Conservation (phyloP, 37 sponge, comb jelly and placozoan species). For the Mnemiopsis leidyi region DNA sequence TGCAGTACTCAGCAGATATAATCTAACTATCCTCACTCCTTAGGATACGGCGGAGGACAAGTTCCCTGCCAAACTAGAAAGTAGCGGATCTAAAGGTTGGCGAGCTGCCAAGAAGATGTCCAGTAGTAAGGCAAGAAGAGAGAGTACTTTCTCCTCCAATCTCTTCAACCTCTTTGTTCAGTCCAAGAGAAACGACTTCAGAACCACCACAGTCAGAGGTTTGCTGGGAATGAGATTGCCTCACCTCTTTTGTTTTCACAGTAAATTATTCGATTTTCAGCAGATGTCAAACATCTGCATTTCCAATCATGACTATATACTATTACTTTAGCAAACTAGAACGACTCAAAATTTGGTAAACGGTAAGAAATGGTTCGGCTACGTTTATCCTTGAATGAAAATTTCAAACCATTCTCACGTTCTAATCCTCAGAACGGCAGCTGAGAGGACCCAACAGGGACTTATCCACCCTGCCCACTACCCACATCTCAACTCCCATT, state of each 20-base stretch:
- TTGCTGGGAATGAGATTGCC: background rate
- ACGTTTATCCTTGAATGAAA: too few relatives aligned
- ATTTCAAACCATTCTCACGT: too few relatives aligned
- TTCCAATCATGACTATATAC: too few relatives aligned
- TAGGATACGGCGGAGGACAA: background rate
- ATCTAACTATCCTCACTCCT: too few relatives aligned
- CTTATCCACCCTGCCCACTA: background rate
- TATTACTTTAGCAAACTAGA: too few relatives aligned
- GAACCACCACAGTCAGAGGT: background rate
- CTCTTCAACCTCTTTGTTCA: conserved; percentile 33
- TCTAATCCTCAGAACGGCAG: conserved; percentile 4
- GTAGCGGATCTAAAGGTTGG: background rate
- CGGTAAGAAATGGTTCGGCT: too few relatives aligned
- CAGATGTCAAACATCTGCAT: too few relatives aligned
- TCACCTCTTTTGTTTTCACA: too few relatives aligned
- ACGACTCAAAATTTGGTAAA: too few relatives aligned
- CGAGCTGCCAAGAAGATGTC: background rate
- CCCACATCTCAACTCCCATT: background rate
- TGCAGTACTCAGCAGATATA: too few relatives aligned
- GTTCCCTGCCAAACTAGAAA: background rate
- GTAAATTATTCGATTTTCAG: too few relatives aligned
- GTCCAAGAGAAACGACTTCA: conserved; percentile 36
- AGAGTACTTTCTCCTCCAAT: background rate
- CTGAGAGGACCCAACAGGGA: background rate
- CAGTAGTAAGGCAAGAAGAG: background rate